Evolutionary conservation across 2,797 vertebrate species (phyloP).

Genomic region (Carcharodon carcharias): DNA sequence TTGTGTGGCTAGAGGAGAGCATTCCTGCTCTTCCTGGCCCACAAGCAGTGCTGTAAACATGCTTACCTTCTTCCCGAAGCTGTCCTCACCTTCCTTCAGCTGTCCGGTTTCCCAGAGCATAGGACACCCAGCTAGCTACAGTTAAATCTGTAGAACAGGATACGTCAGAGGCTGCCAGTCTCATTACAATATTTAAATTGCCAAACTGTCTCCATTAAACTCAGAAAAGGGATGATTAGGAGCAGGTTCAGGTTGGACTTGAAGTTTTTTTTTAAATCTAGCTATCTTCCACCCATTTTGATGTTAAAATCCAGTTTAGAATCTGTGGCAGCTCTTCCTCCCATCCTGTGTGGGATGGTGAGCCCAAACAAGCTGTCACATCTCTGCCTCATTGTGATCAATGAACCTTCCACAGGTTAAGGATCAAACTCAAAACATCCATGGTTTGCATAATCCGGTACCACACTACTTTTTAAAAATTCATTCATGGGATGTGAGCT

Average conservation of each 20-base stretch:
- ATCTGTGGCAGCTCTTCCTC: not conserved
- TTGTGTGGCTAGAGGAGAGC: not conserved
- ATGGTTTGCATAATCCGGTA: not conserved
- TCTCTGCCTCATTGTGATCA: not conserved
- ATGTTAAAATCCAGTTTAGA: not conserved
- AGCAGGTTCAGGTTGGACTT: too few relatives aligned
- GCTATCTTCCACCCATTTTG: too few relatives aligned
- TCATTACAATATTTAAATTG: too few relatives aligned
- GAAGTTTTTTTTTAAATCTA: too few relatives aligned
- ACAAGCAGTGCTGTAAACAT: not conserved
- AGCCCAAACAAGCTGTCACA: not conserved
- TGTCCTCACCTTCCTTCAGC: not conserved
- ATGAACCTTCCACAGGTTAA: not conserved
- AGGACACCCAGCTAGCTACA: not conserved
- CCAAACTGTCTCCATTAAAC: too few relatives aligned
- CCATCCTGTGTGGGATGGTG: not conserved
- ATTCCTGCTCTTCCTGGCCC: not conserved
- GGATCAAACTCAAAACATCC: not conserved
- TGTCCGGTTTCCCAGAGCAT: not conserved
- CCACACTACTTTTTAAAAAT: not conserved
- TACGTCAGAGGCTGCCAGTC: not conserved
- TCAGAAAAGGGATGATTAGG: too few relatives aligned
- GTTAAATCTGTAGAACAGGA: not conserved
- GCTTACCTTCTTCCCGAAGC: not conserved
- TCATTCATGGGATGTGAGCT: too few relatives aligned